These are phyloP conservation scores for Rhyacichthys aspro DNA, from an alignment of 2,797 vertebrate species.

Conservation along the genomic window DNA sequence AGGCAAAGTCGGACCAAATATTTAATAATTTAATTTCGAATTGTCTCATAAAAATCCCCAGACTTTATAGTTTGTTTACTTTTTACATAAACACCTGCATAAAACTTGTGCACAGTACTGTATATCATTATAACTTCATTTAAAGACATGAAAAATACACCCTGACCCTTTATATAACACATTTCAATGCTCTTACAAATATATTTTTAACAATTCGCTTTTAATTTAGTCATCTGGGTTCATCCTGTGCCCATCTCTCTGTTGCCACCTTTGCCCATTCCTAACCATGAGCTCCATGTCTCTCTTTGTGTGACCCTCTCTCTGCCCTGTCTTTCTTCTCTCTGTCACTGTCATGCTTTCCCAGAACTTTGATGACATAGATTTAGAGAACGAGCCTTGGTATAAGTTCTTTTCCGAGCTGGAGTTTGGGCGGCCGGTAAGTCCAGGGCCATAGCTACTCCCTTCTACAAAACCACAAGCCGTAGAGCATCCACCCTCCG, in stretches of 20 bases:
- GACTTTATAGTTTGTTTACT: too few species aligned
- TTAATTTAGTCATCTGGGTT: slow-evolving; percentile 49
- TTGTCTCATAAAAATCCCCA: too few species aligned
- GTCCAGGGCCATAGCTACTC: slow-evolving; percentile 71
- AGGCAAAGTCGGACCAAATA: too few species aligned
- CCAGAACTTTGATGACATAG: slow-evolving; percentile 98
- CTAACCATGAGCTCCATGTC: slow-evolving; percentile 74
- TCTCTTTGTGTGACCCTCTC: slow-evolving; percentile 71
- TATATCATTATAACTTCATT: too few species aligned
- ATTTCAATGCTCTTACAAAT: background rate
- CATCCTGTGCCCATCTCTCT: slow-evolving; percentile 57
- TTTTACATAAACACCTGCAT: too few species aligned
- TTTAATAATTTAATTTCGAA: too few species aligned
- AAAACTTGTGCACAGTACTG: too few species aligned
- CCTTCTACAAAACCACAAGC: slow-evolving; percentile 48
- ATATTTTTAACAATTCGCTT: background rate
- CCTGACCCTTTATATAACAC: too few species aligned
- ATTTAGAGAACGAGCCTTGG: slow-evolving; percentile 99
- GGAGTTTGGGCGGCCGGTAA: slow-evolving; percentile 99
- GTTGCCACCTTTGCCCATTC: slow-evolving; percentile 46
- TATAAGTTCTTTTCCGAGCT: slow-evolving; percentile 99
- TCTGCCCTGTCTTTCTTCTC: slow-evolving; percentile 50
- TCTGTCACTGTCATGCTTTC: slow-evolving; percentile 72
- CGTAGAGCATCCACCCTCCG: slow-evolving; percentile 54
- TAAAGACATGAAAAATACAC: too few species aligned